These are phyloP conservation scores for Andrena trimmerana DNA, from an alignment of 2,888 invertebrate genomes.

Conservation along the genomic window DNA sequence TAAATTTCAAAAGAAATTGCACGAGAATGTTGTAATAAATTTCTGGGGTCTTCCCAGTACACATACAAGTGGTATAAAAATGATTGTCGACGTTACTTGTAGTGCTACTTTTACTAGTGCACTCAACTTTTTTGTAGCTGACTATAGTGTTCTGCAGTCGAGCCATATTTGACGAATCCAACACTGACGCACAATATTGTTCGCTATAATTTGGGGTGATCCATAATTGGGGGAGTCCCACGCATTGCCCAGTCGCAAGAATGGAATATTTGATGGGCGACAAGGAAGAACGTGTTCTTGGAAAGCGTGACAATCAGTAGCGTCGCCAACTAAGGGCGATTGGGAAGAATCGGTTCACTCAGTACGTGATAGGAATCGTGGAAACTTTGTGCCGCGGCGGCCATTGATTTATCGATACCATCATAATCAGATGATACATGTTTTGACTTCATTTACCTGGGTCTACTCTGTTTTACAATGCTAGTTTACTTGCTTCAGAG, in stretches of 20 bases:
- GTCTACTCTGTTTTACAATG: not conserved
- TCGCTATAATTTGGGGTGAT: conserved; percentile 49
- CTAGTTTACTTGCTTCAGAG: not conserved
- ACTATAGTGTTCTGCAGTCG: not conserved
- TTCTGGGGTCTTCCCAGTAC: too few species aligned
- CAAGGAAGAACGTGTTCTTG: conserved; percentile 5
- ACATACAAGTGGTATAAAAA: too few species aligned
- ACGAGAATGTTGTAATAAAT: too few species aligned
- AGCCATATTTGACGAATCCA: not conserved
- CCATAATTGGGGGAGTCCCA: too few species aligned
- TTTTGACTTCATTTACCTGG: too few species aligned
- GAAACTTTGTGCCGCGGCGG: not conserved
- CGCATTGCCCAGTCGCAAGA: too few species aligned
- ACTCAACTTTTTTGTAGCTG: not conserved
- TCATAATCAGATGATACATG: not conserved
- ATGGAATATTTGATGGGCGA: conserved; percentile 24
- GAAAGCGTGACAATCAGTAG: not conserved
- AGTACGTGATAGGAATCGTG: not conserved
- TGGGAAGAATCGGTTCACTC: not conserved
- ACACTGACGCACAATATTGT: not conserved
- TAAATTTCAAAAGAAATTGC: too few species aligned
- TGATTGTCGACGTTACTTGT: too few species aligned
- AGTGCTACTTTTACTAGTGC: too few species aligned
- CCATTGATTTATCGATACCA: not conserved
- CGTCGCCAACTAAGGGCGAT: not conserved